phyloP scores from a whole-genome alignment of 2,113 vertebrate genomes.

The Penelope pileata region DNA sequence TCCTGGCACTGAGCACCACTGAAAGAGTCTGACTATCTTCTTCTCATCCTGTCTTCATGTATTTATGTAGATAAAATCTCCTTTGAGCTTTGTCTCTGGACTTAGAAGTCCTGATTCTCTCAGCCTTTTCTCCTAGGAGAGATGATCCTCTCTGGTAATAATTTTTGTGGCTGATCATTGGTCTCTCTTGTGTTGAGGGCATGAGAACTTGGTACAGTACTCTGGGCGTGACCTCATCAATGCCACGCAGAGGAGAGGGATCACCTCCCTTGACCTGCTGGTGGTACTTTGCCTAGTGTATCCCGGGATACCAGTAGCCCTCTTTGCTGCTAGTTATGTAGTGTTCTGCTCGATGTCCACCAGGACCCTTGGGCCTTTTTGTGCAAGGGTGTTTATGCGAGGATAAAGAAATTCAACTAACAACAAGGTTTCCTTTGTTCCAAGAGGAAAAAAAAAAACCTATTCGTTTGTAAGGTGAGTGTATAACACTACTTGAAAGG shows the following conservation, averaged over 20 bases:
- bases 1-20: not conserved
- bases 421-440: not conserved
- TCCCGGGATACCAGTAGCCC: not conserved
- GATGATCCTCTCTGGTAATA: not conserved
- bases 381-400: not conserved
- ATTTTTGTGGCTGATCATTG: not conserved
- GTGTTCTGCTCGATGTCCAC: not conserved
- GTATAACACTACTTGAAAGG: not conserved
- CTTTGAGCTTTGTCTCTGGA: not conserved
- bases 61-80: not conserved
- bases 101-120: not conserved
- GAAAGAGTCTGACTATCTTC: not conserved
- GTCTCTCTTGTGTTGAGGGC: not conserved
- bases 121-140: not conserved
- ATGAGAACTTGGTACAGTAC: not conserved
- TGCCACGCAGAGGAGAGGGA: not conserved
- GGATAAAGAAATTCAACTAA: not conserved
- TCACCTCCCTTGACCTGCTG: not conserved
- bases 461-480: accelerated
- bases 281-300: not conserved
- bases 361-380: not conserved
- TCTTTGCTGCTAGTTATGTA: not conserved
- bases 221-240: not conserved
- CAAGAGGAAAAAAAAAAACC: not conserved
- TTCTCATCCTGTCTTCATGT: not conserved